phyloP scores from a whole-genome alignment of 1,140 invertebrate species.

The Drosophila lowei region DNA sequence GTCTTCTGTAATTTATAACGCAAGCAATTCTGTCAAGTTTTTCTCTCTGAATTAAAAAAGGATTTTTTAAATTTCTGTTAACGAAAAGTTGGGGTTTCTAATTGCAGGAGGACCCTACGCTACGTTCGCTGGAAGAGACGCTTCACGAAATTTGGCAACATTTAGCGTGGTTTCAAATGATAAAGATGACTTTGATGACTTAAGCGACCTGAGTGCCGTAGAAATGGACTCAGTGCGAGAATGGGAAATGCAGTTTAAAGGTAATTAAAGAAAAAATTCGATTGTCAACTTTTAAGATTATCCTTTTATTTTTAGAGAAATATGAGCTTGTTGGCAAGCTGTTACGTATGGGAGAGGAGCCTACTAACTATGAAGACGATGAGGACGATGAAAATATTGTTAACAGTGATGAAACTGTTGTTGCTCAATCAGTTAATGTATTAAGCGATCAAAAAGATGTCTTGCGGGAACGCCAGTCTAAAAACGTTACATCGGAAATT shows the following conservation, averaged over 20 bases:
- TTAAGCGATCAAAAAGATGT: background rate
- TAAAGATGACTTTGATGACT: slow-evolving; percentile 96
- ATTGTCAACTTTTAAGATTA: background rate
- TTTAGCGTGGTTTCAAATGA: slow-evolving; percentile 93
- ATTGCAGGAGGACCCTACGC: slow-evolving; percentile 92
- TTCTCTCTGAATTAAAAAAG: too few species aligned
- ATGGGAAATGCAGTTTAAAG: slow-evolving; percentile 98
- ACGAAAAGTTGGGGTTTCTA: background rate
- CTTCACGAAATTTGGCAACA: slow-evolving; percentile 95
- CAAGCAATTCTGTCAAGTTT: too few species aligned
- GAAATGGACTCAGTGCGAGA: slow-evolving; percentile 95
- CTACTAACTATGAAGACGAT: slow-evolving; percentile 96
- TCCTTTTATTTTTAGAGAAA: slow-evolving; percentile 85
- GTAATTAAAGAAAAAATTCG: background rate
- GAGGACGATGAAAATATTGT: slow-evolving; percentile 83
- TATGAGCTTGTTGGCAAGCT: slow-evolving; percentile 96
- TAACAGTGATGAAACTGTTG: slow-evolving; percentile 21
- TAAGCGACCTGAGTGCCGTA: slow-evolving; percentile 94
- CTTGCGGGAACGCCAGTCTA: slow-evolving; percentile 11
- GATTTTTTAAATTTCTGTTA: too few species aligned
- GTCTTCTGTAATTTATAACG: too few species aligned
- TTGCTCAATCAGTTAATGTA: background rate
- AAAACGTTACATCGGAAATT: slow-evolving; percentile 11
- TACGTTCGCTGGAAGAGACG: slow-evolving; percentile 97
- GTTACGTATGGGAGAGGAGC: slow-evolving; percentile 95